Base-by-base conservation (phyloP, 1,140 invertebrate species). In the Bombus polaris region DNA sequence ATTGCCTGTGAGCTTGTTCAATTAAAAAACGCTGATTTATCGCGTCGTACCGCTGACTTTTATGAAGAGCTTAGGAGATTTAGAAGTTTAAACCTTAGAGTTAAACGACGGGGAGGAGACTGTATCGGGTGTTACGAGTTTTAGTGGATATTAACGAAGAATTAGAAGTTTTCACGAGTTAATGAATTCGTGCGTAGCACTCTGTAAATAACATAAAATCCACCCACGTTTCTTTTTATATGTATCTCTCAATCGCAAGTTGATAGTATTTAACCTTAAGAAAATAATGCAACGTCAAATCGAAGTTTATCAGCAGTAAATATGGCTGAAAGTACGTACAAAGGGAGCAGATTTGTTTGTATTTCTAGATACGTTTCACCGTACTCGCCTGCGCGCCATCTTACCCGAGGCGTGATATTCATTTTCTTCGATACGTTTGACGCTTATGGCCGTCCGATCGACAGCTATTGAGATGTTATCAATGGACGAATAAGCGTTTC, bases 381-480 rank as follows among this genome's bases (percentile, higher is more conserved):
- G 12, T 53, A 3, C 18, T 22, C 47, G 18, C 18, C 5, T 53
- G 47, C 47, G 5, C 1, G 47, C 47, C 1, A 8, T 53, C 47
- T 22, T 53, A 53, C 47, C 18, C 47, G 47, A 22, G 47, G 47
- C 73, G 76, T 80, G 57, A 59, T 79, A 13, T 59, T 80, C 66
- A 44, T 66, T 73, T 62, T 57, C 42, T 37, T 42, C 47, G n/a
- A 66, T 59, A 82, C 83, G 80, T 35, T 37, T 42, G 73, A 39
- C 72, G 28, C 53, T 28, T 22, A 47, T 59, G 83, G 65, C 3
- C 37, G 35, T 37, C 75, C 57, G 70, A 79, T 75, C 76, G 88
- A 76, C 79, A 68, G 66, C 66, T 66, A 70, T 81, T 32, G 39
- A 88, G 89, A 90, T 86, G 80, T 83, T 90, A 90, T 90, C 83